Evolutionary conservation across 2,113 vertebrate genomes (phyloP), one percentile per base, ranked within the genome.

Genomic region (Maccullochella peelii): DNA sequence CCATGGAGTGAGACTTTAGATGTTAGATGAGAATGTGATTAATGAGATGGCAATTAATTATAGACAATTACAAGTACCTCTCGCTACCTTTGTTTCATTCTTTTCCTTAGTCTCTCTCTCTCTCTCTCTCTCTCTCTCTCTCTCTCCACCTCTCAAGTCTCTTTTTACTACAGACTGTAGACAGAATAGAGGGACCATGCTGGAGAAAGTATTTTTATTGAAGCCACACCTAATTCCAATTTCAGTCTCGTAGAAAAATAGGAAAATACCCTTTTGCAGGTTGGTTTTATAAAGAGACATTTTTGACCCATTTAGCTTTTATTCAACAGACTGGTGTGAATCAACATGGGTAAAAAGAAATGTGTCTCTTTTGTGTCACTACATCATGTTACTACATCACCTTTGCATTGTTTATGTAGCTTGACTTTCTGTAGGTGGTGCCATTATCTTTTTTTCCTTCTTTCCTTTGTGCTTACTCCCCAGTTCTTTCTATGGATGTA

Each of bases 21-120:
- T n/a, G 44, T 86, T 77, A 69, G 77, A 92, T 80, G 78, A 92
- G 80, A 88, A 84, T 57, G 49, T 89, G 86, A 91, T 92, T 91
- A 92, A 91, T 90, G 84, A 91, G 83, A 77, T 0, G 42, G 27
- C 77, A 73, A 85, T 89, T 91, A 85, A 92, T 92, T 88, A 85
- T 54, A 91, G 80, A 79, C 76, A 74, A 84, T 82, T 88, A 88
- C 78, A 80, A 82, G 50, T 73, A 74, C 42, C 69, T 80, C 76
- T 80, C 1, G 2, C 73, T 86, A 50, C 55, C 73, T 68, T 77
- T 44, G 25, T 62, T 23, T 86, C 44, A 0, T 79, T 74, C 23
- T 61, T 59, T 47, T 68, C 59, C 8, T 73, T 9, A 8, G 9
- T 59, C 20, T 40, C 14, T 47, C 55, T 10, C 20, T 57, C 25